Evolutionary conservation across 2,113 vertebrate genomes (phyloP), one percentile per base, ranked within the genome.

Genomic region (Mormoops blainvillei): DNA sequence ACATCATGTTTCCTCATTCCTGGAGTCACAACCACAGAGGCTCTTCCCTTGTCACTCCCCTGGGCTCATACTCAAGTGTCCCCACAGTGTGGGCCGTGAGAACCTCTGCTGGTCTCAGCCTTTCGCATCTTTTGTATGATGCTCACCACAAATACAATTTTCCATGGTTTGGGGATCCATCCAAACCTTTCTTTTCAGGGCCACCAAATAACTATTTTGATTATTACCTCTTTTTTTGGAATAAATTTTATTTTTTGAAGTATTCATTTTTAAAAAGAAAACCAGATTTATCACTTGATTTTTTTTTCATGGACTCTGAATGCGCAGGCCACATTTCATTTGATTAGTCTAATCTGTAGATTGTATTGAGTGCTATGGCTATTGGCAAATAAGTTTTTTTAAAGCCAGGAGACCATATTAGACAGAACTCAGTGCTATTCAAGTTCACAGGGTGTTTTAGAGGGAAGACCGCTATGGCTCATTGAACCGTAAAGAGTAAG

Each of bases 131-230:
- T 18, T 16, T n/a, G 16, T 38, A 3, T 8, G 16, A 6, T 8
- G 28, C 68, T 89, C 38, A n/a, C 65, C 58, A 22, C 48, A 11
- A 56, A 63, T 7, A 10, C 0, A 10, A 24, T 76, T 73, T 61
- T 58, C 74, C 9, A 0, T 36, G 61, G 24, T 36, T 61, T 76
- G 10, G 67, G 33, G 24, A 89, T 41, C 43, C 50, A 89, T 41
- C 43, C 50, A 67, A 56, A 85, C 19, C 50, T 96, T 87, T 95
- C 70, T 43, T 52, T 86, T 63, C 41, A 22, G 73, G 85, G 78
- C 14, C 43, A 9, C 87, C 3, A 15, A 68, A 68, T 11, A 89
- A 78, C 26, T 76, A 20, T 87, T 92, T 74, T 22, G 33, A 50
- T 81, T 18, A 43, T 33, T 85, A 50, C 38, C 52, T 77, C 48